Evolutionary conservation across 1,140 invertebrate genomes (phyloP), one percentile per base, ranked within the genome.

Genomic region (Solen grandis): DNA sequence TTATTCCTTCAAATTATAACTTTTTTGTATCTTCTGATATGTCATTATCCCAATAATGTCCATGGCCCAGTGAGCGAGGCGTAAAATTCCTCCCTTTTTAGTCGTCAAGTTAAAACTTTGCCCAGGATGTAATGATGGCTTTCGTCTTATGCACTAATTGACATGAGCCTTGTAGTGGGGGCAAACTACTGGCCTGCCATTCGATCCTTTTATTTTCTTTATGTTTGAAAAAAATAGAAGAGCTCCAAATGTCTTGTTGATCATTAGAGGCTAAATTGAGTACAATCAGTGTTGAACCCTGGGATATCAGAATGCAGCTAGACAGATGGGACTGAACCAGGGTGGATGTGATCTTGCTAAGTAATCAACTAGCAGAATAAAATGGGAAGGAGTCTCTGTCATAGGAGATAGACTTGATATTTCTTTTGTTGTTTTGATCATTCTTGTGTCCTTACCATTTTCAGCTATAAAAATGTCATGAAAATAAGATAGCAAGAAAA

Each of bases 1-100:
- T 79, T 79, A 79, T 79, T 69, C 65, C 54, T 50, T 50, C 27
- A 79, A 79, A 79, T 79, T 79, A 68, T 50, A 68, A 55, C 59
- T 76, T 66, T 68, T 62, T 75, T 66, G 52, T 63, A 35, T 65
- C 46, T 33, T 35, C 35, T 38, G 70, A 79, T 69, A 52, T 79
- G 36, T 79, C 65, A 79, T 79, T 79, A 79, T 60, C 57, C 65
- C 36, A 55, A 76, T 76, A 76, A 76, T 66, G 57, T 38, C 46
- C 31, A 52, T 55, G 66, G 60, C 57, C 13, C 27, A 63, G 36
- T 65, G 59, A 63, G 41, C 66, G 41, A 76, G 62, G 55, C 74
- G 74, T 76, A 36, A 76, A 76, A 76, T 76, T 76, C 62, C 25
- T 66, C 10, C 52, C 60, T 38, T 65, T 41, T 46, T 55, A 55